These are phyloP conservation scores for Acrobasis suavella DNA, from an alignment of 2,888 invertebrate species.

Conservation along the genomic window DNA sequence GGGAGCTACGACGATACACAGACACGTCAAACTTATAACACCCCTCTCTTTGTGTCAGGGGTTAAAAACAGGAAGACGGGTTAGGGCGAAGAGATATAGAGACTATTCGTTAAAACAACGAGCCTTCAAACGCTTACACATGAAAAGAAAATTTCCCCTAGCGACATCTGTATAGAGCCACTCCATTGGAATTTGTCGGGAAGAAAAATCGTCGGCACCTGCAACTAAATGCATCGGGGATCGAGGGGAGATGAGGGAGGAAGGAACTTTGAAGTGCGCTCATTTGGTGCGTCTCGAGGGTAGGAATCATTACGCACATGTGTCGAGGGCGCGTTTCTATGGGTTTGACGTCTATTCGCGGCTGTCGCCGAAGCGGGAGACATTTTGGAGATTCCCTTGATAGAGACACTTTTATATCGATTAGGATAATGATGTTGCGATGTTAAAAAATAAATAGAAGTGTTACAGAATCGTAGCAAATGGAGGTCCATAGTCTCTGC, in stretches of 20 bases:
- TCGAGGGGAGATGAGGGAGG: constrained; percentile 38
- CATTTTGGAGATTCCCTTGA: constrained; percentile 11
- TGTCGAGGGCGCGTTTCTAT: constrained; percentile 53
- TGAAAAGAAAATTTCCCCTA: constrained; percentile 44
- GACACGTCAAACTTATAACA: too few relatives aligned
- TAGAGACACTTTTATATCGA: constrained; percentile 2
- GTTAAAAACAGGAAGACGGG: too few relatives aligned
- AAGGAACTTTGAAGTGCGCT: constrained; percentile 68
- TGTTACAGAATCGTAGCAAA: too few relatives aligned
- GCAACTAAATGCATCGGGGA: constrained; percentile 72
- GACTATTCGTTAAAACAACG: constrained; percentile 26
- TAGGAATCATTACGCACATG: constrained; percentile 69
- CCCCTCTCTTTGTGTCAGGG: too few relatives aligned
- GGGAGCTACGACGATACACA: too few relatives aligned
- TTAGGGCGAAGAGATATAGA: neutral
- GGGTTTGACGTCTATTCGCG: constrained; percentile 37
- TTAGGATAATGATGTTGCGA: constrained; percentile 3
- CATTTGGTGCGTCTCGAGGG: constrained; percentile 64
- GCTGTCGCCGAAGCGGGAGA: constrained; percentile 7
- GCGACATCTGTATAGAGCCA: constrained; percentile 47
- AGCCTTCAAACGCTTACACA: constrained; percentile 45
- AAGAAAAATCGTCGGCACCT: constrained; percentile 78
- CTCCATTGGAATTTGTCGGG: constrained; percentile 69
- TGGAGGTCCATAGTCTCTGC: too few relatives aligned
- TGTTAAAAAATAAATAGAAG: too few relatives aligned